Conservation (phyloP, 2,888 invertebrate genomes). For the Clivina fossor region DNA sequence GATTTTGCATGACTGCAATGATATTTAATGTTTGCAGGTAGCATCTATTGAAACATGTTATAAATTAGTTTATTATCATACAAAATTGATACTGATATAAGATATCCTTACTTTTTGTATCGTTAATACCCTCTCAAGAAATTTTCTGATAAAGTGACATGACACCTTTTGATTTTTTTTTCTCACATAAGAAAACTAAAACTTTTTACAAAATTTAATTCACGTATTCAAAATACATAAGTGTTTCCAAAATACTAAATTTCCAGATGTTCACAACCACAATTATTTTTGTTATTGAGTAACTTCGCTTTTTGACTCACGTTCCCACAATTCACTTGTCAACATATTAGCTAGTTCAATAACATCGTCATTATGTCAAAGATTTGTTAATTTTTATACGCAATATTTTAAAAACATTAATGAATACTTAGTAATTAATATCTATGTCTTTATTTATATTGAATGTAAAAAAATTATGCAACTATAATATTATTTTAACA, state of each 20-base stretch:
- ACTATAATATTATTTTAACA: no score
- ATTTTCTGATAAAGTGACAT: conserved; percentile 32
- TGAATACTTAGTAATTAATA: no score
- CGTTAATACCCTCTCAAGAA: conserved; percentile 14
- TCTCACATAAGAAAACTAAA: conserved; percentile 17
- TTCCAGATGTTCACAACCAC: conserved; percentile 47
- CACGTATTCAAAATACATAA: conserved; percentile 19
- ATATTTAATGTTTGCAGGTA: conserved; percentile 42
- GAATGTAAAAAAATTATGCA: no score
- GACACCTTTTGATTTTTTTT: conserved; percentile 18
- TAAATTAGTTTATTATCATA: conserved; percentile 12
- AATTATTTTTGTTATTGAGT: conserved; percentile 51
- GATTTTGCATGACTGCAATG: conserved; percentile 51
- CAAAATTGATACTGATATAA: neutral
- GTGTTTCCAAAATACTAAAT: conserved; percentile 32
- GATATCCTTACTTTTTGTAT: conserved; percentile 10
- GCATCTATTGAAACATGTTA: conserved; percentile 48
- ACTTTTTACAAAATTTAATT: conserved; percentile 14
- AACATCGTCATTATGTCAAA: conserved; percentile 22
- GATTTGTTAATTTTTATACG: conserved; percentile 5
- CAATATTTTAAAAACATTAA: no score
- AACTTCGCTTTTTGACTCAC: conserved; percentile 45
- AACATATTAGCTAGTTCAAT: conserved; percentile 28
- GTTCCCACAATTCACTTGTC: conserved; percentile 41
- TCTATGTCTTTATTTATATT: no score